Base-by-base conservation (phyloP, 2,797 vertebrate genomes). In the Hyperoplus immaculatus region DNA sequence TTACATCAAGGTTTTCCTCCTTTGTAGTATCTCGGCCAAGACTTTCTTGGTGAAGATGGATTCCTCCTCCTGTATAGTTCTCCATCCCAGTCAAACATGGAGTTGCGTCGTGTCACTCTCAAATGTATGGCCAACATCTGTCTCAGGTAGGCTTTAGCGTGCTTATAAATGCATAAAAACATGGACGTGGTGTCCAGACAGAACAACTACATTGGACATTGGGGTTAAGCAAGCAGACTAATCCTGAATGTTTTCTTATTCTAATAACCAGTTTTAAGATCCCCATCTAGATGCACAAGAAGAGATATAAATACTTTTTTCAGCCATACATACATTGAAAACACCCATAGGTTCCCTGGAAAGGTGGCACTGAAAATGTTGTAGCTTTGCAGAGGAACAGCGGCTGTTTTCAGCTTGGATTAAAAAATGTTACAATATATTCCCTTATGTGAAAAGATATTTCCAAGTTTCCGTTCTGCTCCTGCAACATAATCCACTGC, bases 101-200 rank as follows among this genome's bases (percentile, higher is more conserved):
- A 98, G 74, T 85, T 98, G 42, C 89, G 95, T 49, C 96, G 95
- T n/a, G 95, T 96, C 18, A 95, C 97, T 0, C 91, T 99, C 1
- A 97, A 95, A 69, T 95, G 96, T 89, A 96, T 98, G 96, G 96
- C 97, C 36, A 99, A 98, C 89, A 90, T 99, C 42, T 99, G 97
- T 63, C 95, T 99, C 86, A 95, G 98, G 98, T 99, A 92, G 70
- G 84, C 57, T 66, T 60, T 21, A 18, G 4, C 0, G 4, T 21
- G 46, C 36, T 36, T 55, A 13, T 55, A 13, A 10, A 9, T 18
- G n/a, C 18, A n/a, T 18, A 18, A 53, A 53, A n/a, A 53, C 6
- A 13, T 12, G 18, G 18, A 55, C 53, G 21, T 29, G 11, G 53
- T 12, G 11, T 55, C 8, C 15, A 57, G 36, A 57, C 38, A 1